phyloP scores from a whole-genome alignment of 2,113 vertebrate species.

The Sinocyclocheilus anshuiensis region DNA sequence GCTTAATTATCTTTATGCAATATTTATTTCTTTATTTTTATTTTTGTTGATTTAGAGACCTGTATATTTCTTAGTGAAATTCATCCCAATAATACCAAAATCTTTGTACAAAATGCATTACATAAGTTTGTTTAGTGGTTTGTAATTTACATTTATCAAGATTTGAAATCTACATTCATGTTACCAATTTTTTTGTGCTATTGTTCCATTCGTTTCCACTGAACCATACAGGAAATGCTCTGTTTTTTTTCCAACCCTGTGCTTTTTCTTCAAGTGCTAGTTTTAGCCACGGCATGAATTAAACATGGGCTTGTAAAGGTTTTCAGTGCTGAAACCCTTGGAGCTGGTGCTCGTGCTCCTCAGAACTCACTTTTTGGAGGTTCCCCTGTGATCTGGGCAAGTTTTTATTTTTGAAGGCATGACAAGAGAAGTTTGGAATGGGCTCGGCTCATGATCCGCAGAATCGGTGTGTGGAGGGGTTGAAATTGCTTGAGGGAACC shows the following conservation, averaged over 20 bases:
- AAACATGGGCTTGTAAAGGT: constrained; percentile 16
- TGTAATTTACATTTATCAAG: not conserved
- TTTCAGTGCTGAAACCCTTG: not conserved
- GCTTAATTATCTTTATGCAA: not conserved
- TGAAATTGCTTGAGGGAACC: constrained; percentile 16
- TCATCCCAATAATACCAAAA: not conserved
- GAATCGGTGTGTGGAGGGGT: not conserved
- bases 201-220: not conserved
- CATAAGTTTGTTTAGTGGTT: not conserved
- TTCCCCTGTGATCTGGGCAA: not conserved
- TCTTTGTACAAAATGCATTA: not conserved
- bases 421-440: constrained; percentile 16
- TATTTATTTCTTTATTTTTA: not conserved
- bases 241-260: not conserved
- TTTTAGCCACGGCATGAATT: constrained; percentile 16
- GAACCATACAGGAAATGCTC: not conserved
- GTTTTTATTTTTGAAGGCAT: constrained; percentile 8
- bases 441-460: not conserved
- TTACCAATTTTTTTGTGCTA: not conserved
- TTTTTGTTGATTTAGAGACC: not conserved
- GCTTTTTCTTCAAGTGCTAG: not conserved
- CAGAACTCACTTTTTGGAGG: not conserved
- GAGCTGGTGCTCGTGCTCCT: not conserved
- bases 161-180: not conserved
- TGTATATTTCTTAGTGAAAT: not conserved